These are phyloP conservation scores for Caradrina kadenii DNA, from an alignment of 2,888 invertebrate species.

Conservation along the genomic window DNA sequence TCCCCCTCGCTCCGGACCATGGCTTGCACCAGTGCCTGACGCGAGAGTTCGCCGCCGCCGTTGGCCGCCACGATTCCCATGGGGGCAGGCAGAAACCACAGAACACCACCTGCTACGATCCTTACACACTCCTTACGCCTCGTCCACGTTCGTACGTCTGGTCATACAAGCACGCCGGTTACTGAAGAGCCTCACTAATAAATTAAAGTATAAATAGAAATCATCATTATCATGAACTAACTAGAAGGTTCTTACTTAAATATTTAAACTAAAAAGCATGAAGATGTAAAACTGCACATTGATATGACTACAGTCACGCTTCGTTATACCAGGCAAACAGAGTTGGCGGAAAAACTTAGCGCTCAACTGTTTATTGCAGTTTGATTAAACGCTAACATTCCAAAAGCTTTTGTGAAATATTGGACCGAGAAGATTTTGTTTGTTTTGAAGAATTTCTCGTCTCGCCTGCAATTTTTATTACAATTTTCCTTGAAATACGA, in stretches of 20 bases:
- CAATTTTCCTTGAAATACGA: conserved; percentile 40
- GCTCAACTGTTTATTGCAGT: conserved; percentile 51
- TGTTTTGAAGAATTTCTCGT: conserved; percentile 32
- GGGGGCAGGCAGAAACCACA: no score
- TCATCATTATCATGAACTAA: no score
- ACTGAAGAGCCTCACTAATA: no score
- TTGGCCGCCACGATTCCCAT: no score
- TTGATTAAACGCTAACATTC: conserved; percentile 60
- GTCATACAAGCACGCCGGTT: no score
- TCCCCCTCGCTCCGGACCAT: no score
- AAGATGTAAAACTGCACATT: conserved; percentile 19
- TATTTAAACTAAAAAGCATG: not conserved
- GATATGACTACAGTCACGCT: conserved; percentile 50
- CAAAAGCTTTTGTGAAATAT: conserved; percentile 52
- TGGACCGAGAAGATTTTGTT: conserved; percentile 36
- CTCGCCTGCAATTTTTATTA: conserved; percentile 23
- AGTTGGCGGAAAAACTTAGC: conserved; percentile 60
- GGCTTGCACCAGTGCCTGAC: no score
- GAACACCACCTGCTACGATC: no score
- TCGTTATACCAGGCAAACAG: conserved; percentile 70
- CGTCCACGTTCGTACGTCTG: no score
- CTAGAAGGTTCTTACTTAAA: not conserved
- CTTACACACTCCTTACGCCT: no score
- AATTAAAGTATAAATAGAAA: no score
- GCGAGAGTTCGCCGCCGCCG: no score